Conservation (phyloP, 1,140 invertebrate genomes). For the Drosophila biarmipes region DNA sequence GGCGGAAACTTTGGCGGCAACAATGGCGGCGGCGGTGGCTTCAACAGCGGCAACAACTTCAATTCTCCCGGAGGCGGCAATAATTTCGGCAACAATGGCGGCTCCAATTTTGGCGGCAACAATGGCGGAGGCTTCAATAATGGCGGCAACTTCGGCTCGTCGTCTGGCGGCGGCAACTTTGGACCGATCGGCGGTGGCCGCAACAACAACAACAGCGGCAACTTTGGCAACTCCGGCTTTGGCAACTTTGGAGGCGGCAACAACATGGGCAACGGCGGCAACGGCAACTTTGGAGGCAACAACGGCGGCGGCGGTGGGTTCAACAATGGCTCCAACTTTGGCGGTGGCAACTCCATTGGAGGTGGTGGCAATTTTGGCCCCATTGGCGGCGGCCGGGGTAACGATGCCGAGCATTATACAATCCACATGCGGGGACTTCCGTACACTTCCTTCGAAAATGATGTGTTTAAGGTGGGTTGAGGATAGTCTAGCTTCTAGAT, state of each 20-base stretch:
- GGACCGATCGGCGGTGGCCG: conserved; percentile 49
- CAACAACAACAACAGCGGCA: conserved; percentile 60
- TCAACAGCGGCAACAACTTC: conserved; percentile 57
- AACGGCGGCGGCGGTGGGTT: conserved; percentile 37
- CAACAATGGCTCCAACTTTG: conserved; percentile 51
- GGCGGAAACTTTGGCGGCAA: conserved; percentile 70
- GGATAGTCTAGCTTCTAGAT: neutral
- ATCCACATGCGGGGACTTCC: conserved; percentile 82
- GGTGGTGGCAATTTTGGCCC: conserved; percentile 67
- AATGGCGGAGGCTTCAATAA: conserved; percentile 51
- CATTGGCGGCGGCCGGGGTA: conserved; percentile 62
- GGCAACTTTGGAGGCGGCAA: conserved; percentile 54
- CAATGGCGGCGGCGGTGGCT: conserved; percentile 48
- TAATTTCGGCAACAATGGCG: conserved; percentile 57
- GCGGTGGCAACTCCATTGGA: conserved; percentile 20
- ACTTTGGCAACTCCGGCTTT: conserved; percentile 44
- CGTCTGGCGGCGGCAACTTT: conserved; percentile 4
- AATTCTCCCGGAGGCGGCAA: conserved; percentile 39
- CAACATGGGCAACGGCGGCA: conserved; percentile 42
- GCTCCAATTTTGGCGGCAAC: conserved; percentile 51
- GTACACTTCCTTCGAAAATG: conserved; percentile 81
- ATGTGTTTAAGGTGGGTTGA: conserved; percentile 72
- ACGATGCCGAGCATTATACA: conserved; percentile 70
- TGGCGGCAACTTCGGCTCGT: conserved; percentile 25
- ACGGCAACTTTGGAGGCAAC: conserved; percentile 41